Base-by-base conservation (phyloP, 30 jellyfish, hydroid and myxozoan genomes). In the Hydractinia echinata region DNA sequence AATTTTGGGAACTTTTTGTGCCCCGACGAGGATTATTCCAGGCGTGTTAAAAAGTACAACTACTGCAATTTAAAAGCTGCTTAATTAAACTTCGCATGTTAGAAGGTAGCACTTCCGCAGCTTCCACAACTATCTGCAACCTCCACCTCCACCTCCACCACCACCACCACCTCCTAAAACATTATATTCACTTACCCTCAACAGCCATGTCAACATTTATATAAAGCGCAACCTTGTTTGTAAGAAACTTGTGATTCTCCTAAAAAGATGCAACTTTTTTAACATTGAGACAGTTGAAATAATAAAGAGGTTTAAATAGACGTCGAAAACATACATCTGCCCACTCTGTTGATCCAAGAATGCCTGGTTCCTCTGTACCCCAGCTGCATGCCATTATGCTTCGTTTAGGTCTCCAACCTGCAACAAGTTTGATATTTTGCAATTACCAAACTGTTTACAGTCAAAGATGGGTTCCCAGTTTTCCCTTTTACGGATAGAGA, bases 371-470 rank as follows among this genome's bases (percentile, higher is more conserved):
- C 70, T 83, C 91, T 6, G 88, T 69, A 5, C 85, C 91, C 91
- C 91, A 83, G 51, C 91, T 83, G 81, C 91, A 83, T 44, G 52
- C 30, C 87, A 71, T 83, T 0, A 83, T 83, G 69, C 87, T 83
- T 83, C 91, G 67, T 39, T 73, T 73, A n/a, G 91, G 91, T 5
- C 88, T 55, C 91, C 91, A 83, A 16, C 69, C 91, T 82, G 81
- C 9, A 67, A 61, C 51, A 61, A 30, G 44, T 30, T 30, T 13
- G 0, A 51, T 11, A 76, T 9, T 68, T 11, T 68, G 13, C n/a
- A 0, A 0, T 11, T 48, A 20, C 0, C 79, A 11, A 68, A 68
- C n/a, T 0, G 0, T 60, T 60, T 16, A 60, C 70, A 13, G 2
- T 30, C 2, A 30, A 30, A 30, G 44, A 30, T 30, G 2, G 44